A percentile compares a stretch with the other conserved stretches of the same genome.
phyloP scores from a whole-genome alignment of 2,113 vertebrate species.

The Mus musculus region DNA sequence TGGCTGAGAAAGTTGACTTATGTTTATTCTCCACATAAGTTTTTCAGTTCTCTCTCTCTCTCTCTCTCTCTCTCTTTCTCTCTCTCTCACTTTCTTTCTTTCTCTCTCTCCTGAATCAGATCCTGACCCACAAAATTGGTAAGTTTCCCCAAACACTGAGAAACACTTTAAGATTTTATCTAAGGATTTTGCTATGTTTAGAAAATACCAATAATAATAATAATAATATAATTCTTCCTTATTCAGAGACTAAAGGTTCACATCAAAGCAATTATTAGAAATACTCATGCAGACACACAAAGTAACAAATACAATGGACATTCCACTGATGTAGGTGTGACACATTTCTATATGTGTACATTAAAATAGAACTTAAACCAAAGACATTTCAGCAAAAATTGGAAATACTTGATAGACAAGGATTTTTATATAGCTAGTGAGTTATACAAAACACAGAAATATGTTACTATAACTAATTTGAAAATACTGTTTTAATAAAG shows the following conservation, averaged over 20 bases:
- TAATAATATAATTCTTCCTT: neutral
- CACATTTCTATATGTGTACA: neutral
- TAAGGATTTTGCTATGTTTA: neutral
- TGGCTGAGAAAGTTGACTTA: neutral
- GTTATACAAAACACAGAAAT: neutral
- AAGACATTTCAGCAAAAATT: neutral
- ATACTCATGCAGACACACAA: neutral
- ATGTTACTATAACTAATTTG: neutral
- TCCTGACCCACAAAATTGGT: neutral
- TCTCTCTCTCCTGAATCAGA: too few species aligned
- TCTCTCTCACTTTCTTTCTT: too few species aligned
- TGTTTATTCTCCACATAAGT: neutral
- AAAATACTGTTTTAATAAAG: neutral
- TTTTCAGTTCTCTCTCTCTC: too few species aligned
- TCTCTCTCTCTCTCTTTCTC: too few species aligned
- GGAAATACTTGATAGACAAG: neutral
- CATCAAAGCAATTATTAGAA: neutral
- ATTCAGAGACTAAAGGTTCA: neutral
- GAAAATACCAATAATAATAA: neutral
- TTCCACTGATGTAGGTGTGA: fast-evolving
- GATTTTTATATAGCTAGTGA: neutral
- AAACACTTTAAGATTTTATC: neutral
- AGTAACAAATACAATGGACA: neutral
- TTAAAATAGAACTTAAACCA: conserved; percentile 30
- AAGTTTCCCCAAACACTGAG: neutral